Evolutionary conservation across 2,888 invertebrate genomes (phyloP), one percentile per base, ranked within the genome.

Genomic region (Tyria jacobaeae): DNA sequence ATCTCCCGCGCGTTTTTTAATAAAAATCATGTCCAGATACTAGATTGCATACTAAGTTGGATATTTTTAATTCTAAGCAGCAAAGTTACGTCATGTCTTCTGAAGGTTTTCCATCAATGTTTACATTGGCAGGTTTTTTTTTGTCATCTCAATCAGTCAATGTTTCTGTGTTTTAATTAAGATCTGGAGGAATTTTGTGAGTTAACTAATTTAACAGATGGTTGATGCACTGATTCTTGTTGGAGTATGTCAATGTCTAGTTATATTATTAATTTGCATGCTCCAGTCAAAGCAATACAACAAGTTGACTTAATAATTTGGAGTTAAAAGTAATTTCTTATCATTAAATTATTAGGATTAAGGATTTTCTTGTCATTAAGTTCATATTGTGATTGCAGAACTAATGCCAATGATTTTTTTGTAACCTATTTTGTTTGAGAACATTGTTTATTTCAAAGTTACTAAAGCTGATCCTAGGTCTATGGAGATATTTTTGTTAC

Each of bases 401-500:
- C 15, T 50, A 24, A 52, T 70, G 62, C 31, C 27, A 47, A n/a
- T 6, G n/a, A n/a, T n/a, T n/a, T 50, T 58, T 70, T 65, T 52
- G 55, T 58, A 64, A 62, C 57, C 24, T 56, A 58, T 41, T 66
- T 69, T 62, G 60, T 60, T 73, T 68, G 63, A 62, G 63, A 48
- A 50, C 31, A 51, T 62, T 75, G 60, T 68, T 71, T 60, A 56
- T 67, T 70, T 75, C 53, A 44, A 54, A 64, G 57, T 62, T 70
- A 57, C 60, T 69, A 53, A 66, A 60, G 59, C 67, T 59, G 53
- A 67, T 65, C 54, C 51, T 53, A 58, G 55, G 54, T 57, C 44
- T 62, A 66, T 62, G 60, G 55, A 51, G 15, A 64, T 77, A 76
- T 65, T 77, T 76, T 76, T 76, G 78, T 75, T 76, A 77, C 60